A percentile compares a stretch with the other conserved stretches of the same genome.
Conservation (phyloP, 1,140 invertebrate genomes). For the Euwallacea fornicatus region DNA sequence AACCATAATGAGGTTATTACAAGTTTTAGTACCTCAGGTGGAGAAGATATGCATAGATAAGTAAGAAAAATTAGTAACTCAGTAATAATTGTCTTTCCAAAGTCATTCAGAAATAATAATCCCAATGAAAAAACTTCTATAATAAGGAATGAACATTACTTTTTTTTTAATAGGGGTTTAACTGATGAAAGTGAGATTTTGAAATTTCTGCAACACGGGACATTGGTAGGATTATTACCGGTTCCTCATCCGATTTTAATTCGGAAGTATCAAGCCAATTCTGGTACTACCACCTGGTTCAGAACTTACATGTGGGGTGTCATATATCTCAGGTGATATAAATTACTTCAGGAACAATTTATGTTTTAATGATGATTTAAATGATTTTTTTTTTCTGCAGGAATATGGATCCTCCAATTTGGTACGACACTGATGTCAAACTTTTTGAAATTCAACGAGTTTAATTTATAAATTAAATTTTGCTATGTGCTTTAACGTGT, state of each 20-base stretch:
- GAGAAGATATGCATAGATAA: constrained; percentile 99
- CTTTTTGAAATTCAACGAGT: constrained; percentile 96
- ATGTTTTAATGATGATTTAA: background rate
- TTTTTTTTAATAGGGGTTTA: constrained; percentile 73
- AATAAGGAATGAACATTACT: background rate
- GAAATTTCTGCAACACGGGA: constrained; percentile 98
- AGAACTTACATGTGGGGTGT: constrained; percentile 99
- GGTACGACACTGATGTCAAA: constrained; percentile 99
- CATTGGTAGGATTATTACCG: constrained; percentile 93
- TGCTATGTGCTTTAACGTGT: background rate
- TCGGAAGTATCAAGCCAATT: constrained; percentile 97
- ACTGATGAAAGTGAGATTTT: constrained; percentile 99
- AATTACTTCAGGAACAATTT: too few species aligned
- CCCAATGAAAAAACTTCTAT: too few species aligned
- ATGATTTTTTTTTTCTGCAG: constrained; percentile 60
- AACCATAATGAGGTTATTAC: constrained; percentile 97
- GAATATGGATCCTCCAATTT: constrained; percentile 98
- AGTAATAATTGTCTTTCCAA: background rate
- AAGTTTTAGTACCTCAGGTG: constrained; percentile 98
- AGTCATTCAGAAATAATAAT: too few species aligned
- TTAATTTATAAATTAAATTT: constrained; percentile 13
- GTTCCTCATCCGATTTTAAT: constrained; percentile 99
- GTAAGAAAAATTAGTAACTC: constrained; percentile 60
- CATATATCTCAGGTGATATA: constrained; percentile 86
- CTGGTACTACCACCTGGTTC: constrained; percentile 98